These are phyloP conservation scores for Ormyrus pomaceus DNA, from an alignment of 2,888 invertebrate genomes.

Conservation along the genomic window DNA sequence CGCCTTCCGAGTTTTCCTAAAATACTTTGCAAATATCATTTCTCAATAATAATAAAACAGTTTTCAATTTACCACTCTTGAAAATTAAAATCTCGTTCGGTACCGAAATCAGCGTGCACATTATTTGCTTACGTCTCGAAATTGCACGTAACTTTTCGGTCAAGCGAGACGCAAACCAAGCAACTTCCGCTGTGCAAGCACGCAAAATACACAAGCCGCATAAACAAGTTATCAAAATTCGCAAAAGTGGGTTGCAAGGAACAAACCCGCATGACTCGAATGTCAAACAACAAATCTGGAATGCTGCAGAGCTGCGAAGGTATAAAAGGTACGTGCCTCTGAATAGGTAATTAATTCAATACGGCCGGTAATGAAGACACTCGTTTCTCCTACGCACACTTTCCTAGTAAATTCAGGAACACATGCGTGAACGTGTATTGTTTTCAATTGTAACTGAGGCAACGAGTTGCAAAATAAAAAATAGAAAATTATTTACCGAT, in stretches of 20 bases:
- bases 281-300: not conserved
- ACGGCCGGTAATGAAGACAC: constrained; percentile 21
- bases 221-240: constrained; percentile 1
- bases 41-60: too few relatives aligned
- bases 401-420: not conserved
- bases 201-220: not conserved
- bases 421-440: too few relatives aligned
- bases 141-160: not conserved
- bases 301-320: not conserved
- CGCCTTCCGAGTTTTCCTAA: too few relatives aligned
- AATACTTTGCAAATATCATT: too few relatives aligned
- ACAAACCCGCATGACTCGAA: constrained; percentile 9
- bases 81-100: too few relatives aligned
- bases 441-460: too few relatives aligned
- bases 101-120: not conserved
- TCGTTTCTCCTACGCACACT: not conserved
- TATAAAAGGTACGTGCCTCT: constrained; percentile 13
- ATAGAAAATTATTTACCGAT: too few relatives aligned
- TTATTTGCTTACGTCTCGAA: not conserved
- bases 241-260: not conserved
- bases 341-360: constrained; percentile 40
- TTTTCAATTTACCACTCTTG: too few relatives aligned
- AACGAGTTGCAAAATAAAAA: too few relatives aligned
- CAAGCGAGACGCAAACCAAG: not conserved
- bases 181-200: not conserved